phyloP scores from a whole-genome alignment of 1,140 invertebrate species.

The Diprion similis region DNA sequence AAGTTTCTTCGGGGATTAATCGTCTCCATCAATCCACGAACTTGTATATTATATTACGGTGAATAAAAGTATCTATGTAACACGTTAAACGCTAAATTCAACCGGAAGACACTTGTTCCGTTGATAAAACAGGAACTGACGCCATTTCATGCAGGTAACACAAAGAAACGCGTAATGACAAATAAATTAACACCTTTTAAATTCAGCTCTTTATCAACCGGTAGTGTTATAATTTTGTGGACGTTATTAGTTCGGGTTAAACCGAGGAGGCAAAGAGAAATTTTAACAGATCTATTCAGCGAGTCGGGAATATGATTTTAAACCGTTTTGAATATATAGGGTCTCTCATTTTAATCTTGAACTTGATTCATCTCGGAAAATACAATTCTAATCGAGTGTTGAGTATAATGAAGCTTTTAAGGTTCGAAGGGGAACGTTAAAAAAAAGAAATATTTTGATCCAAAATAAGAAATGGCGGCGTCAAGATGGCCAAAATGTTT shows the following conservation, averaged over 20 bases:
- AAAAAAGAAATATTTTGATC: background rate
- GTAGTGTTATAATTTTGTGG: no score
- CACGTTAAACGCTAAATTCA: background rate
- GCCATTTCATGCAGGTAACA: no score
- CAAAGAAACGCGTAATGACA: background rate
- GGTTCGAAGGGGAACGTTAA: background rate
- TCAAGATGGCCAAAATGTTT: background rate
- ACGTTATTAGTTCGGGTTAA: no score
- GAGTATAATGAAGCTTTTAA: background rate
- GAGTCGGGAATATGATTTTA: background rate
- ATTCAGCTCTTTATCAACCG: no score
- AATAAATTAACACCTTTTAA: slow-evolving; percentile 1
- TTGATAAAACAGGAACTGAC: background rate
- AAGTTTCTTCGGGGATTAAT: slow-evolving; percentile 44
- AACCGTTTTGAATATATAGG: background rate
- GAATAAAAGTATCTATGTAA: no score
- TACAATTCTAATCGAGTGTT: background rate
- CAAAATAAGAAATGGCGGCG: background rate
- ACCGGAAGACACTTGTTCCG: background rate
- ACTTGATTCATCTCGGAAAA: background rate
- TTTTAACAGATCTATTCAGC: no score
- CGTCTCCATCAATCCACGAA: background rate
- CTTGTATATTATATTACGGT: background rate
- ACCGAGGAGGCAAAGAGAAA: no score
- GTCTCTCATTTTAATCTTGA: background rate